phyloP scores from a whole-genome alignment of 2,888 invertebrate species.

The Yponomeuta sedellus region DNA sequence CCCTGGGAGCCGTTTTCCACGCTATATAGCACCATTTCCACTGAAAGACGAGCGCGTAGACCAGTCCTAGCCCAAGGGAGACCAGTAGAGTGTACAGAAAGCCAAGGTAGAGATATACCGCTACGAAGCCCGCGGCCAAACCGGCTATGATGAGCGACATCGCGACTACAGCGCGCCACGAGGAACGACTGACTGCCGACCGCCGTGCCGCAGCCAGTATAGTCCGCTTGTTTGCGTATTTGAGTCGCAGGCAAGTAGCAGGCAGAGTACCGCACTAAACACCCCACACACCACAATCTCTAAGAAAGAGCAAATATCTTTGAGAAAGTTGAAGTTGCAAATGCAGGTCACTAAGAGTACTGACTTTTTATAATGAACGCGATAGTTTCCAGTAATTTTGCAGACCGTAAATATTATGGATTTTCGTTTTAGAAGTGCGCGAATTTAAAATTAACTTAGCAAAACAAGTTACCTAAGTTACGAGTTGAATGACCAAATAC shows the following conservation, averaged over 20 bases:
- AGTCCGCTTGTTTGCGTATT: slow-evolving; percentile 17
- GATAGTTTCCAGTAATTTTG: no score
- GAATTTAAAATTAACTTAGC: not conserved
- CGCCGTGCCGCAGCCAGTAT: slow-evolving; percentile 29
- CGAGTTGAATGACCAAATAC: not conserved
- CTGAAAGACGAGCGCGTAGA: slow-evolving; percentile 81
- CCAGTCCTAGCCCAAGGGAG: slow-evolving; percentile 74
- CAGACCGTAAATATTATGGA: no score
- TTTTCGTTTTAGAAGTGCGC: not conserved
- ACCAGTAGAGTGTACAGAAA: slow-evolving; percentile 80
- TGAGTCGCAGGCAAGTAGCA: not conserved
- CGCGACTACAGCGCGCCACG: slow-evolving; percentile 63
- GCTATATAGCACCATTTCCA: slow-evolving; percentile 87
- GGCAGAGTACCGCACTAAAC: not conserved
- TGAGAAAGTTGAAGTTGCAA: not conserved
- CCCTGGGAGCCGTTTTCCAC: slow-evolving; percentile 83
- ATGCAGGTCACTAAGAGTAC: no score
- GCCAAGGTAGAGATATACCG: slow-evolving; percentile 74
- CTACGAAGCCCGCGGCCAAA: slow-evolving; percentile 55
- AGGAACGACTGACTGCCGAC: slow-evolving; percentile 61
- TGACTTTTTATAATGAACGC: no score
- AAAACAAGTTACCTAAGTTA: not conserved
- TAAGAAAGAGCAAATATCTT: not conserved
- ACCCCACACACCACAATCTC: not conserved
- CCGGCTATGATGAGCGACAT: slow-evolving; percentile 62